These are phyloP conservation scores for Intellagama lesueurii DNA, from an alignment of 2,797 vertebrate genomes.

Conservation along the genomic window DNA sequence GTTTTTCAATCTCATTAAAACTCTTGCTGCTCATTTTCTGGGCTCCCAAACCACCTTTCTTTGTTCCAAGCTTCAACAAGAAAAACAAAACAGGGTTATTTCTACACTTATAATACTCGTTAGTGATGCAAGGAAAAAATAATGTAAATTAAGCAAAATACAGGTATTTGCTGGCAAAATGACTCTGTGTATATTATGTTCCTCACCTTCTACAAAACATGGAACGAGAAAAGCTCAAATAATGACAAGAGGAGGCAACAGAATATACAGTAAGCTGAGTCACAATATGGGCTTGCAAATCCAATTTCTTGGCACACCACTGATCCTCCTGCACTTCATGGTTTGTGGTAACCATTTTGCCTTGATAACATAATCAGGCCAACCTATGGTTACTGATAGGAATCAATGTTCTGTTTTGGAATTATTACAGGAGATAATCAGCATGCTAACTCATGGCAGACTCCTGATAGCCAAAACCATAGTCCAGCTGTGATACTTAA, in stretches of 20 bases:
- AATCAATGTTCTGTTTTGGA: neutral
- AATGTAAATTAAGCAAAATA: neutral
- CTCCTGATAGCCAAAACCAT: neutral
- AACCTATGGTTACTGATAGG: neutral
- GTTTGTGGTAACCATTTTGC: neutral
- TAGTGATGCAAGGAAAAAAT: neutral
- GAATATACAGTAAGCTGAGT: neutral
- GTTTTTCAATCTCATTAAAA: constrained; percentile 91
- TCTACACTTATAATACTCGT: neutral
- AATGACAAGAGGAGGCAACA: neutral
- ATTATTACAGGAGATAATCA: neutral
- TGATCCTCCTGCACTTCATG: neutral
- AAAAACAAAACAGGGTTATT: neutral
- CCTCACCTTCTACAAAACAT: neutral
- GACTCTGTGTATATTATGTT: neutral
- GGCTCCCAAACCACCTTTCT: constrained; percentile 91
- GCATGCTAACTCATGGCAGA: neutral
- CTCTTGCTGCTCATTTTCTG: constrained; percentile 91
- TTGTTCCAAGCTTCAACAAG: constrained; percentile 84
- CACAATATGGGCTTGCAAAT: too few relatives aligned
- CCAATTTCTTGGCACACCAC: too few relatives aligned
- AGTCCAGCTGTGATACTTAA: neutral
- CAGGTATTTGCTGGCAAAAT: neutral
- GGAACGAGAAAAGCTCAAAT: neutral
- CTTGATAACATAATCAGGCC: neutral